phyloP scores from a whole-genome alignment of 2,797 vertebrate species.

The Carapus acus region DNA sequence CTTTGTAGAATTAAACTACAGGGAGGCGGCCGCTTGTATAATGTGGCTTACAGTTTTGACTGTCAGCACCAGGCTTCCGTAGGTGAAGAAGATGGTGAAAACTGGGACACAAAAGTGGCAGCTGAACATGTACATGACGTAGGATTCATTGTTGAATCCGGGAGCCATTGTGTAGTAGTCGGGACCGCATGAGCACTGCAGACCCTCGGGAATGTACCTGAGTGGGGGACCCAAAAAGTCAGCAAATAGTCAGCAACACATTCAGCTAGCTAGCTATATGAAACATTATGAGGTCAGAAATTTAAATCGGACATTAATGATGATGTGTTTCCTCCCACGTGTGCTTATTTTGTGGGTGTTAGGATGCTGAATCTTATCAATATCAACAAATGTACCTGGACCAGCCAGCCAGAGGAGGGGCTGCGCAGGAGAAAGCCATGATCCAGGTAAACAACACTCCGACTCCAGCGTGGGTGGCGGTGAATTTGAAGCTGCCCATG shows the following conservation, averaged over 20 bases:
- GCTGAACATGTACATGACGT: conserved; percentile 75
- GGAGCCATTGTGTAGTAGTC: conserved; percentile 79
- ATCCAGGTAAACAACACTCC: conserved; percentile 76
- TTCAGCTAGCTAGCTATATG: too few relatives aligned
- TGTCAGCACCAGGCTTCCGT: conserved; percentile 76
- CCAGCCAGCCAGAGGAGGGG: conserved; percentile 74
- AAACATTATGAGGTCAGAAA: too few relatives aligned
- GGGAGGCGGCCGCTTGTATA: too few relatives aligned
- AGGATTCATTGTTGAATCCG: conserved; percentile 78
- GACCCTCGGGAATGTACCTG: conserved; percentile 78
- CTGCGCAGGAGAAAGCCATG: conserved; percentile 70
- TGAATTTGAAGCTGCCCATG: conserved; percentile 81
- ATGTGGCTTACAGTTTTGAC: conserved; percentile 79
- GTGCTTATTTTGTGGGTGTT: too few relatives aligned
- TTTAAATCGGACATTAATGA: too few relatives aligned
- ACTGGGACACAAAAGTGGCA: conserved; percentile 72
- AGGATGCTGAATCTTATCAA: too few relatives aligned
- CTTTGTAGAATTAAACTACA: too few relatives aligned
- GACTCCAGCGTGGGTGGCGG: conserved; percentile 52
- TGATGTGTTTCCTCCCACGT: too few relatives aligned
- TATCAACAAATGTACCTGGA: too few relatives aligned
- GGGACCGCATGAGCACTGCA: conserved; percentile 77
- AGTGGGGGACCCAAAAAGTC: background rate
- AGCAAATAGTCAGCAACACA: too few relatives aligned
- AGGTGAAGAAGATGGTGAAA: conserved; percentile 75